Evolutionary conservation across 2,797 vertebrate species (phyloP).

Genomic region (Eptatretus atami): DNA sequence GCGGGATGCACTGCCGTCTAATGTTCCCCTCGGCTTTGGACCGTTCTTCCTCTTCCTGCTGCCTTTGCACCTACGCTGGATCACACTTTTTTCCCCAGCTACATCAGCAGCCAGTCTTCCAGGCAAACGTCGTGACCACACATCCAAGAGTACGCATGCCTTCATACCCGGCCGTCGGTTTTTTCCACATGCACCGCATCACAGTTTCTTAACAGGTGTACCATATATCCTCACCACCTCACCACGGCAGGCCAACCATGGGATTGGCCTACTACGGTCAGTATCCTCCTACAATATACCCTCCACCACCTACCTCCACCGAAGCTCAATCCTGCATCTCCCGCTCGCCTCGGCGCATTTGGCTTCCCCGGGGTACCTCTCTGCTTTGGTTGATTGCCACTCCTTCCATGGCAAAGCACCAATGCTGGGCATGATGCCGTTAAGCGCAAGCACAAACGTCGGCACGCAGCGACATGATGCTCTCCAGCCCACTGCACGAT

Average conservation of each 20-base stretch:
- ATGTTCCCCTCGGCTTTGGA: slow-evolving; percentile 84
- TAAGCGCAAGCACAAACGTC: slow-evolving; percentile 40
- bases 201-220: slow-evolving; percentile 67
- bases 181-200: slow-evolving; percentile 78
- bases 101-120: neutral
- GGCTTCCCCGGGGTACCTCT: slow-evolving; percentile 18
- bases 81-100: neutral
- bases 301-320: slow-evolving; percentile 37
- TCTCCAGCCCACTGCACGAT: too few species aligned
- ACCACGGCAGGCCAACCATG: slow-evolving; percentile 14
- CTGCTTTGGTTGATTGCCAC: neutral
- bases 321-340: slow-evolving; percentile 38
- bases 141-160: slow-evolving; percentile 93
- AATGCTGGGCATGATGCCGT: too few species aligned
- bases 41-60: slow-evolving; percentile 56
- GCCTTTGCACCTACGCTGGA: slow-evolving; percentile 51
- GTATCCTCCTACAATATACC: slow-evolving; percentile 53
- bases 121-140: slow-evolving; percentile 34
- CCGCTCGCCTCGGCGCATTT: slow-evolving; percentile 38
- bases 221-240: slow-evolving; percentile 60
- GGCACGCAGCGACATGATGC: slow-evolving; percentile 23
- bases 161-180: slow-evolving; percentile 81
- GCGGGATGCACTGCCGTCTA: slow-evolving; percentile 46
- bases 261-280: slow-evolving; percentile 68
- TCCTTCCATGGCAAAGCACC: too few species aligned